phyloP scores from a whole-genome alignment of 2,888 invertebrate genomes.

The Spodoptera littoralis region DNA sequence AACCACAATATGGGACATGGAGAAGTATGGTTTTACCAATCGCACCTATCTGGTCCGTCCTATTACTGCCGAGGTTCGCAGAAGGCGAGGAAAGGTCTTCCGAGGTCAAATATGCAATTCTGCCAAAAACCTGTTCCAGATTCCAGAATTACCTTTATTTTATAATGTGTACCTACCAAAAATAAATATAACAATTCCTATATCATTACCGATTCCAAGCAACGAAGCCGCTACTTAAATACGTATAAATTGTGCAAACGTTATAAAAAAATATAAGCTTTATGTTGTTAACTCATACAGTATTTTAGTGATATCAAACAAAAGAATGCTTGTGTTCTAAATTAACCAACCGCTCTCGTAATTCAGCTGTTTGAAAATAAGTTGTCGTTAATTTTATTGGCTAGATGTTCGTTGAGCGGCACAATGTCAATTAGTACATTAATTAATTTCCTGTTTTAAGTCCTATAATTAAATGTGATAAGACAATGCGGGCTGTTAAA shows the following conservation, averaged over 20 bases:
- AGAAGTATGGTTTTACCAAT: neutral
- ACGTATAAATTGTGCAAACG: conserved; percentile 42
- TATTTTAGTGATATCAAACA: conserved; percentile 59
- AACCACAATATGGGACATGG: neutral
- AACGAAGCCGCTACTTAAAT: conserved; percentile 17
- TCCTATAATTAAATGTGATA: conserved; percentile 50
- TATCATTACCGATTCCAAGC: conserved; percentile 22
- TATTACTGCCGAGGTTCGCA: neutral
- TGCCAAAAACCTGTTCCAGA: conserved; percentile 13
- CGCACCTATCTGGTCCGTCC: conserved; percentile 6
- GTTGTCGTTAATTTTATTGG: conserved; percentile 38
- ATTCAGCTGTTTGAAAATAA: conserved; percentile 35
- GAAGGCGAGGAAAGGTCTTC: conserved; percentile 25
- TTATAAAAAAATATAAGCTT: conserved; percentile 63
- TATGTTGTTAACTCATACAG: conserved; percentile 73
- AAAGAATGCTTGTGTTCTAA: conserved; percentile 70
- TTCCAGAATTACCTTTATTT: conserved; percentile 19
- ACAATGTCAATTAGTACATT: conserved; percentile 51
- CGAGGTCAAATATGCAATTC: conserved; percentile 23
- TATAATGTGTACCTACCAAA: conserved; percentile 19
- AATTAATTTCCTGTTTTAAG: conserved; percentile 60
- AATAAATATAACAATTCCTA: conserved; percentile 9
- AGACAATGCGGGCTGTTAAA: conserved; percentile 56
- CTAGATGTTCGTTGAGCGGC: conserved; percentile 39
- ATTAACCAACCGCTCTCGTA: conserved; percentile 42